Conservation (phyloP, 2,113 vertebrate species). For the Indri indri region DNA sequence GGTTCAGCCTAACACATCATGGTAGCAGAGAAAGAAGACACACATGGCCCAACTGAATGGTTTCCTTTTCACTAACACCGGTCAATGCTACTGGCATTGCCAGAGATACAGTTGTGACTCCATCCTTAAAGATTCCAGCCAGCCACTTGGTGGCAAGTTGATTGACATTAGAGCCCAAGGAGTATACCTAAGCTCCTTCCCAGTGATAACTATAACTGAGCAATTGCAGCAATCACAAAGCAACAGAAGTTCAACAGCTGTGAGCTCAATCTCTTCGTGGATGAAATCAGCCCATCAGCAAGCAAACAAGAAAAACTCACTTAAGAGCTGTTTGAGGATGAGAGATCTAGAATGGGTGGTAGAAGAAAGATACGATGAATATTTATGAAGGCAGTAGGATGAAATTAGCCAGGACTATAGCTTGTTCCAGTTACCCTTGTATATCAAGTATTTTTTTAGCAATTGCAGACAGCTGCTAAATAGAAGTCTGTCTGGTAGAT, state of each 20-base stretch:
- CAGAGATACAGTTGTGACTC: neutral
- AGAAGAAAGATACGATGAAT: neutral
- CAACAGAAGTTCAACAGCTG: neutral
- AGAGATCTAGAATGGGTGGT: neutral
- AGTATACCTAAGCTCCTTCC: neutral
- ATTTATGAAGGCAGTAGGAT: neutral
- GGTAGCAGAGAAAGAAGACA: neutral
- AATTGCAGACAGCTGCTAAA: neutral
- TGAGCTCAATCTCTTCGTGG: neutral
- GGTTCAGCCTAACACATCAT: neutral
- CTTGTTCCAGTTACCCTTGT: neutral
- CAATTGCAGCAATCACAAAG: neutral
- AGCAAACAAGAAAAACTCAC: neutral
- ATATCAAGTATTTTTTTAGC: neutral
- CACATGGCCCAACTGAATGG: neutral
- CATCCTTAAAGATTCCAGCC: neutral
- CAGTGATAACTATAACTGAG: neutral
- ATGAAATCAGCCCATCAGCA: neutral
- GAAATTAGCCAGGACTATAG: neutral
- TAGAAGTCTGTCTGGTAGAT: neutral
- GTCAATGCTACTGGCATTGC: neutral
- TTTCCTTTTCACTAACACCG: neutral
- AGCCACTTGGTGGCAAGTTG: neutral
- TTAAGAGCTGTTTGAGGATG: neutral
- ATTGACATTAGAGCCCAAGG: neutral